Conservation (phyloP, 2,888 invertebrate genomes). For the Cantharis rufa region DNA sequence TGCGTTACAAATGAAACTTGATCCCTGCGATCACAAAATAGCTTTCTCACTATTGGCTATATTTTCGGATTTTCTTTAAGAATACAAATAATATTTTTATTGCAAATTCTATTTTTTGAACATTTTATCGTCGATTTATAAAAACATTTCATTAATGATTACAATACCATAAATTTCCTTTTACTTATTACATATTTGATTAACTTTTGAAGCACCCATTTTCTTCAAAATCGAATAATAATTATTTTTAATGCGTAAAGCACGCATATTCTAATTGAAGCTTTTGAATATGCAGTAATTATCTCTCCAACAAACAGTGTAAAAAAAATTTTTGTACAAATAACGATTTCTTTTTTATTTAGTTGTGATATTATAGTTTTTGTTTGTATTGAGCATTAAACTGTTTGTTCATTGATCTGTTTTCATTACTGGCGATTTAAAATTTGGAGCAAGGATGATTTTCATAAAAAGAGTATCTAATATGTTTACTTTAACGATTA, state of each 20-base stretch:
- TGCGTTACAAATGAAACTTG: background rate
- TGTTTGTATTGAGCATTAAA: conserved; percentile 3
- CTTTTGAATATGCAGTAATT: background rate
- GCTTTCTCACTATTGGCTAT: background rate
- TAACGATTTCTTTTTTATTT: conserved; percentile 2
- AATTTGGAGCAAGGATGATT: background rate
- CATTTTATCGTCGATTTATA: background rate
- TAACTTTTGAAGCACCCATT: background rate
- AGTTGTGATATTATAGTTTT: background rate
- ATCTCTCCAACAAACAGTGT: background rate
- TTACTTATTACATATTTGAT: background rate
- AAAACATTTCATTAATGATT: background rate
- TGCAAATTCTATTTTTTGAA: background rate
- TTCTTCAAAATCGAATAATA: background rate
- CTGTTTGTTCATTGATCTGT: background rate
- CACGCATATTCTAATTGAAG: background rate
- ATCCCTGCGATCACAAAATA: background rate
- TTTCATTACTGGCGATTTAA: background rate
- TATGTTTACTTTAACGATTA: background rate
- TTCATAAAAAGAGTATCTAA: background rate
- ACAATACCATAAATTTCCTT: background rate
- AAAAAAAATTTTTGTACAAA: background rate
- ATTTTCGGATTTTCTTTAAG: background rate
- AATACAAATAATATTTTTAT: background rate
- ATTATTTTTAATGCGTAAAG: background rate